Conservation (phyloP, 2,113 vertebrate genomes). For the Pristiophorus japonicus region DNA sequence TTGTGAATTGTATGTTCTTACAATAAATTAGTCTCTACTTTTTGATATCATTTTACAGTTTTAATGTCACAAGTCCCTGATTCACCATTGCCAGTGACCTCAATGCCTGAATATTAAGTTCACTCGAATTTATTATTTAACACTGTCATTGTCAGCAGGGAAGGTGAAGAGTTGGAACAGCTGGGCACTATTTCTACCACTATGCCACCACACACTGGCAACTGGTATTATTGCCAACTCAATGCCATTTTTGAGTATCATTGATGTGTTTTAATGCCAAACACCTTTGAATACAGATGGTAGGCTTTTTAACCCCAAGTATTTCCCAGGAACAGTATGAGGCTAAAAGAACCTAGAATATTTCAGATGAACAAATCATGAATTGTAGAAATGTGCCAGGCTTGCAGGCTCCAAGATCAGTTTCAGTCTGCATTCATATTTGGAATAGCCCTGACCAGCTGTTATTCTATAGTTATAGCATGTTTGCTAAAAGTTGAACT, state of each 20-base stretch:
- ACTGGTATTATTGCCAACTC: not conserved
- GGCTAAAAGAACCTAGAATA: not conserved
- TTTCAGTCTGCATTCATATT: constrained; percentile 3
- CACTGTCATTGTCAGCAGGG: not conserved
- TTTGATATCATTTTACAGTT: no score
- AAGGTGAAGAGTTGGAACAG: not conserved
- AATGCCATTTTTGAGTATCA: not conserved
- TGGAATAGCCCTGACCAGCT: not conserved
- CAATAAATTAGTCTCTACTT: not conserved
- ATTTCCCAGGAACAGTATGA: not conserved
- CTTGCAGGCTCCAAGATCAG: not conserved
- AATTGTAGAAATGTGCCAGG: not conserved
- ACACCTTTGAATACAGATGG: not conserved
- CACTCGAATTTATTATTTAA: not conserved
- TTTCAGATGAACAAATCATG: not conserved
- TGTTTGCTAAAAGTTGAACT: not conserved
- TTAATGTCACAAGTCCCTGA: not conserved
- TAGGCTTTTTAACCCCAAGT: not conserved
- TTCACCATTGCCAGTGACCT: not conserved
- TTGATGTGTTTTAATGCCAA: constrained; percentile 7
- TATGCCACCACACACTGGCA: not conserved
- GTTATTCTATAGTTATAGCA: constrained; percentile 1
- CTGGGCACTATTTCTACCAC: not conserved
- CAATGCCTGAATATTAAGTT: not conserved
- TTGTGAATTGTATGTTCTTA: not conserved